Evolutionary conservation across 2,113 vertebrate species (phyloP).

Genomic region (Agapornis roseicollis): DNA sequence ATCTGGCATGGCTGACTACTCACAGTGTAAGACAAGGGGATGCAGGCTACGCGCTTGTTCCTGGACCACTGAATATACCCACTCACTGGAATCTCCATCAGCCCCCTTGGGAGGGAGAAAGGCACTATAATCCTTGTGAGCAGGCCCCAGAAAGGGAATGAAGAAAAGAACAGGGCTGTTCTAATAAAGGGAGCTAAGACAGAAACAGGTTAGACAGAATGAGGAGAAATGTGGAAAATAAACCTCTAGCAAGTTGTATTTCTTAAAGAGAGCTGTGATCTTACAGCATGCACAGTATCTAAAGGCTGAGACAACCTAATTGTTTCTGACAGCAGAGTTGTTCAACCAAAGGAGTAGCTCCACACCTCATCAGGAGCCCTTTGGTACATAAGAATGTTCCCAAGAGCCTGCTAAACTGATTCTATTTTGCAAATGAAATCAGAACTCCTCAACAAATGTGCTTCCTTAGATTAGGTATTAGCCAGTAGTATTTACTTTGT

Average conservation of each 20-base stretch:
- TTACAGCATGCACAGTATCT: neutral
- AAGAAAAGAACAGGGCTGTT: neutral
- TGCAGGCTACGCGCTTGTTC: neutral
- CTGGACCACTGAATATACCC: neutral
- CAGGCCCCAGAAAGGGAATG: neutral
- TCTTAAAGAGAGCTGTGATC: neutral
- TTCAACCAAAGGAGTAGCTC: neutral
- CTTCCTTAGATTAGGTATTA: neutral
- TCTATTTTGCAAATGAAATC: neutral
- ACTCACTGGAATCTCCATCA: neutral
- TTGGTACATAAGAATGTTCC: neutral
- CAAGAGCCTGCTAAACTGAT: neutral
- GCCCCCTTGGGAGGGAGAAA: neutral
- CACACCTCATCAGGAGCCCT: neutral
- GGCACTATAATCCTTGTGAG: neutral
- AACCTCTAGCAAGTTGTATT: neutral
- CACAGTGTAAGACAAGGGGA: neutral
- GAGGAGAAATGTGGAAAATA: neutral
- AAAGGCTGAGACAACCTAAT: neutral
- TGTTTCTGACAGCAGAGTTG: neutral
- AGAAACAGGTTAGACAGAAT: neutral
- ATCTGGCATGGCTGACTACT: neutral
- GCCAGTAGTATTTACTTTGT: neutral
- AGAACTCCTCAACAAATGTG: neutral
- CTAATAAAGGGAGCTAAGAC: neutral